Base-by-base conservation (phyloP, 2,797 vertebrate genomes). In the Gadopsis marmoratus region DNA sequence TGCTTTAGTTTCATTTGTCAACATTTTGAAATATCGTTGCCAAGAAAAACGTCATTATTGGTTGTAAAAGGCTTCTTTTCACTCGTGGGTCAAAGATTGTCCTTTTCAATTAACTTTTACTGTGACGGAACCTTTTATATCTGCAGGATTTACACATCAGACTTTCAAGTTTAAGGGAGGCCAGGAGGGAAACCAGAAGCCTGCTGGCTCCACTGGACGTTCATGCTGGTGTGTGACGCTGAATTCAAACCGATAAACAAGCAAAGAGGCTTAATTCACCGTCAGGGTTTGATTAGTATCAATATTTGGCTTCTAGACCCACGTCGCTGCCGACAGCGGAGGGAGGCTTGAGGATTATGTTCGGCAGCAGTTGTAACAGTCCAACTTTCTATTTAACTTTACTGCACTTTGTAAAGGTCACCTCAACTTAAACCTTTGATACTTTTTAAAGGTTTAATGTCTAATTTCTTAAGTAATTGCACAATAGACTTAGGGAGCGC, bases 401-500 rank as follows among this genome's bases (percentile, higher is more conserved):
- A 41, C 75, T 50, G 59, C 63, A 79, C 75, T 90, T 87, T 76
- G 4, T 79, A 86, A 88, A 92, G 90, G 91, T 93, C 89, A 87
- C 61, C 80, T 81, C 64, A 79, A 82, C 74, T 82, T 23, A 78
- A 79, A 85, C 76, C 83, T 78, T 31, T 56, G 72, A 21, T 71
- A 53, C 54, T 78, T 80, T 78, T 75, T 53, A 65, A 67, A 88
- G 75, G 10, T 79, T 86, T 85, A 70, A 85, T 86, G 75, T 78
- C 37, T 91, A 35, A 84, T 88, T 70, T 85, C 88, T 90, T 91
- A 91, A 90, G 91, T 91, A 87, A 88, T 88, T 86, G 86, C 73
- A 53, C 43, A 47, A 43, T 50, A 60, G 78, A 71, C 69, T 56
- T 14, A 17, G 74, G 74, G 67, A 67, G 82, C 51, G 35, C 7